phyloP scores from a whole-genome alignment of 2,113 vertebrate genomes.

The Takifugu bimaculatus region DNA sequence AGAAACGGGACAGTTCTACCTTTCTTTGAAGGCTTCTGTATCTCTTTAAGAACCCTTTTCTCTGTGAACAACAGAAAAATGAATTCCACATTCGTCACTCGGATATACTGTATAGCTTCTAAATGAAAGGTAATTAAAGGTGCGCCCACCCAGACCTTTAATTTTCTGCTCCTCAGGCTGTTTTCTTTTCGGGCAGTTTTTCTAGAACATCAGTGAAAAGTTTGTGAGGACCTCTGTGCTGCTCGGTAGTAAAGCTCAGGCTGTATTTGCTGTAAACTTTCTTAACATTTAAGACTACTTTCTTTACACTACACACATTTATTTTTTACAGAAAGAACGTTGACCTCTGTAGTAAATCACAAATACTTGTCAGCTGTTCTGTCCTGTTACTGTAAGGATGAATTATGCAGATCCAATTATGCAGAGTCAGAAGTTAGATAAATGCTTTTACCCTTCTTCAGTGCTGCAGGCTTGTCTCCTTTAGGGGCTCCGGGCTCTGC shows the following conservation, averaged over 20 bases:
- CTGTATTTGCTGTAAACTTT: too few species aligned
- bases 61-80: conserved; percentile 28
- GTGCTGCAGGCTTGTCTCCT: conserved; percentile 39
- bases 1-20: conserved; percentile 11
- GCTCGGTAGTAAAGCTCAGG: too few species aligned
- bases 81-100: background rate
- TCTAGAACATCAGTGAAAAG: conserved; percentile 10
- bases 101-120: background rate
- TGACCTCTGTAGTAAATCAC: conserved; percentile 25
- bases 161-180: conserved; percentile 21
- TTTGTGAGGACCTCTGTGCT: too few species aligned
- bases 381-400: too few species aligned
- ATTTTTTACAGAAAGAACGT: conserved; percentile 13
- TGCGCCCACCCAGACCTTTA: conserved; percentile 27
- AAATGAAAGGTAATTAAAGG: too few species aligned
- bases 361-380: background rate
- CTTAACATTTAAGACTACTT: background rate
- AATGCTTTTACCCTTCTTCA: conserved; percentile 52
- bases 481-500: conserved; percentile 42
- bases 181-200: conserved; percentile 36
- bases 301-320: background rate
- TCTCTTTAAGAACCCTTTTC: conserved; percentile 53
- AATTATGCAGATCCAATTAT: too few species aligned
- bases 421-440: background rate
- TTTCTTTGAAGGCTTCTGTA: conserved; percentile 51